phyloP scores from a whole-genome alignment of 2,797 vertebrate species.

The Amniataba percoides region DNA sequence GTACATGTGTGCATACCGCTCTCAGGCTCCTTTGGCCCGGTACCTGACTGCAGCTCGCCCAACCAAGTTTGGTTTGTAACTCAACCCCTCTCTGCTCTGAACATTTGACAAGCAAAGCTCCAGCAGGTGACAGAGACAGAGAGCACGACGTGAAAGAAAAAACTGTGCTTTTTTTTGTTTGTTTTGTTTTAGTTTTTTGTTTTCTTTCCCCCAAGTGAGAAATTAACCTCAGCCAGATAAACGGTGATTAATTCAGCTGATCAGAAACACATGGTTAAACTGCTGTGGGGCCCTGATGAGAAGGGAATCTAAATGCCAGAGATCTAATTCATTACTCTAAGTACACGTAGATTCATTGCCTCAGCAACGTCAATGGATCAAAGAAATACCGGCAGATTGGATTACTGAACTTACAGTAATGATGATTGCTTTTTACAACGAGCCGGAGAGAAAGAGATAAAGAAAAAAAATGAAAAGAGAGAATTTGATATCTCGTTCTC shows the following conservation, averaged over 20 bases:
- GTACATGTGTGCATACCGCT: slow-evolving; percentile 27
- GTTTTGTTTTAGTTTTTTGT: neutral
- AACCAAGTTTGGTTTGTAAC: slow-evolving; percentile 70
- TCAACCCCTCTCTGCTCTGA: slow-evolving; percentile 34
- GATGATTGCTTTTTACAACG: slow-evolving; percentile 65
- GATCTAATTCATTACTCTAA: slow-evolving; percentile 67
- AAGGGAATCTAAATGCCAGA: slow-evolving; percentile 50
- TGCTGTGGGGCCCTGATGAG: slow-evolving; percentile 63
- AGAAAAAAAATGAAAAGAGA: slow-evolving; percentile 2
- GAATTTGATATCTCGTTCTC: slow-evolving; percentile 59
- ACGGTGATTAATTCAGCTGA: slow-evolving; percentile 72
- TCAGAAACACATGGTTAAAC: slow-evolving; percentile 76
- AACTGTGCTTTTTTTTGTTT: slow-evolving; percentile 20
- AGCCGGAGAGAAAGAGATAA: slow-evolving; percentile 30
- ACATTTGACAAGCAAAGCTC: slow-evolving; percentile 53
- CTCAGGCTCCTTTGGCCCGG: slow-evolving; percentile 53
- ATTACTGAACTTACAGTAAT: slow-evolving; percentile 71
- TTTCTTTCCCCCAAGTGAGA: slow-evolving; percentile 36
- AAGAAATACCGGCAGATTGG: slow-evolving; percentile 65
- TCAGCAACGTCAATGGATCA: slow-evolving; percentile 62
- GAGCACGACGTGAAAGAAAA: slow-evolving; percentile 27
- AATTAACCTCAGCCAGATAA: slow-evolving; percentile 68
- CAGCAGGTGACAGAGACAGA: slow-evolving; percentile 71
- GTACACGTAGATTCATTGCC: slow-evolving; percentile 60
- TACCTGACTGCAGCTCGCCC: slow-evolving; percentile 54